phyloP scores from a whole-genome alignment of 2,888 invertebrate species.

The Epirrhoe tristata region DNA sequence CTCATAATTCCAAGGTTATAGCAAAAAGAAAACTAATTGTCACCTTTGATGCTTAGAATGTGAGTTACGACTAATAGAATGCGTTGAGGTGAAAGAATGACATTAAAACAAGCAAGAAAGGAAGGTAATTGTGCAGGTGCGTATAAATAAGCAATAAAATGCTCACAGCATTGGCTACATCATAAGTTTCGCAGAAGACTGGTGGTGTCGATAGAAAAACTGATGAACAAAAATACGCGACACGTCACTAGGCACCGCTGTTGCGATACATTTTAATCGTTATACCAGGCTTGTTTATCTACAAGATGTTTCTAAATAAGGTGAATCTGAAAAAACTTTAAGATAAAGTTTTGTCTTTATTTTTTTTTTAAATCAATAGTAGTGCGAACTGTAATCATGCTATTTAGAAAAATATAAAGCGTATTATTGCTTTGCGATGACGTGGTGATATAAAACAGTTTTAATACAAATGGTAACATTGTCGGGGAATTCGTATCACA shows the following conservation, averaged over 20 bases:
- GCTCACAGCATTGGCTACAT: conserved; percentile 39
- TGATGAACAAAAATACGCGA: conserved; percentile 27
- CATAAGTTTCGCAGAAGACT: conserved; percentile 21
- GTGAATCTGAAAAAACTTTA: neutral
- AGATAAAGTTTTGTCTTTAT: too few species aligned
- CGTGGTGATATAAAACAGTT: conserved; percentile 38
- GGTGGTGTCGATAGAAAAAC: conserved; percentile 34
- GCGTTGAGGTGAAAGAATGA: conserved; percentile 51
- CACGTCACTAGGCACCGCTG: conserved; percentile 46
- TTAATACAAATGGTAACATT: conserved; percentile 74
- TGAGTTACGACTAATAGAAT: conserved; percentile 47
- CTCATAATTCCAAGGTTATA: conserved; percentile 30
- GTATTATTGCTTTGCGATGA: neutral
- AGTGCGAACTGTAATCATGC: neutral
- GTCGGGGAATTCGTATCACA: conserved; percentile 76
- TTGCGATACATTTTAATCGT: conserved; percentile 53
- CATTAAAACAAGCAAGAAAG: conserved; percentile 47
- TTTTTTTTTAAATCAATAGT: too few species aligned
- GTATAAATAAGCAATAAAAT: conserved; percentile 52
- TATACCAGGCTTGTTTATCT: conserved; percentile 49
- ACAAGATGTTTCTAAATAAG: conserved; percentile 35
- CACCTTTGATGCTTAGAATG: conserved; percentile 43
- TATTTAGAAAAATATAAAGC: neutral
- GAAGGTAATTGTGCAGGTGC: conserved; percentile 50
- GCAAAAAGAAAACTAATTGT: conserved; percentile 31